These are phyloP conservation scores for Leptopilina drosophilae DNA, from an alignment of 2,888 invertebrate species.

Conservation along the genomic window DNA sequence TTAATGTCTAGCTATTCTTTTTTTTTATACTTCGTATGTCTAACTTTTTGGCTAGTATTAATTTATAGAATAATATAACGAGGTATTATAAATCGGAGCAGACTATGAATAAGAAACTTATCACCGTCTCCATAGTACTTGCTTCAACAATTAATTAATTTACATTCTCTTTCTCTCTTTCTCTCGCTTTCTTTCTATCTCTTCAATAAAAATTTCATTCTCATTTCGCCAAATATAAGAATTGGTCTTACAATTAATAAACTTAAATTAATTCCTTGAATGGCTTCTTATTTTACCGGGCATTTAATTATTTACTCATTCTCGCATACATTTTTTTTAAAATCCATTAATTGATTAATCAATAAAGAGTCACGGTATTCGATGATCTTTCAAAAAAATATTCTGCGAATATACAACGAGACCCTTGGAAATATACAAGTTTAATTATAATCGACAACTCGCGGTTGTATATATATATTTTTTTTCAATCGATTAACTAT, in stretches of 20 bases:
- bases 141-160: constrained; percentile 35
- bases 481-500: not conserved
- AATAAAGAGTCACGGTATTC: constrained; percentile 15
- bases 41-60: constrained; percentile 69
- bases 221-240: too few relatives aligned
- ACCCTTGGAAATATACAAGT: constrained; percentile 23
- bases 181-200: not conserved
- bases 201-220: too few relatives aligned
- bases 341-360: not conserved
- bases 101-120: constrained; percentile 50
- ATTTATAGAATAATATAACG: constrained; percentile 70
- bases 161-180: not conserved
- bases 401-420: constrained; percentile 16
- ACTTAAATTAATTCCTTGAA: constrained; percentile 28
- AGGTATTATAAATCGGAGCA: constrained; percentile 65
- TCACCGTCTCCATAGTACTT: constrained; percentile 51
- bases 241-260: constrained; percentile 5
- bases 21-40: constrained; percentile 10
- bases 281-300: constrained; percentile 12
- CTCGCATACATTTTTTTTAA: constrained; percentile 5
- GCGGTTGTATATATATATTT: too few relatives aligned
- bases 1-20: constrained; percentile 49
- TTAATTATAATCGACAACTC: not conserved
- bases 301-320: constrained; percentile 20
- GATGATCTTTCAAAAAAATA: constrained; percentile 18